These are phyloP conservation scores for Popillia japonica DNA, from an alignment of 1,140 invertebrate species.

Conservation along the genomic window DNA sequence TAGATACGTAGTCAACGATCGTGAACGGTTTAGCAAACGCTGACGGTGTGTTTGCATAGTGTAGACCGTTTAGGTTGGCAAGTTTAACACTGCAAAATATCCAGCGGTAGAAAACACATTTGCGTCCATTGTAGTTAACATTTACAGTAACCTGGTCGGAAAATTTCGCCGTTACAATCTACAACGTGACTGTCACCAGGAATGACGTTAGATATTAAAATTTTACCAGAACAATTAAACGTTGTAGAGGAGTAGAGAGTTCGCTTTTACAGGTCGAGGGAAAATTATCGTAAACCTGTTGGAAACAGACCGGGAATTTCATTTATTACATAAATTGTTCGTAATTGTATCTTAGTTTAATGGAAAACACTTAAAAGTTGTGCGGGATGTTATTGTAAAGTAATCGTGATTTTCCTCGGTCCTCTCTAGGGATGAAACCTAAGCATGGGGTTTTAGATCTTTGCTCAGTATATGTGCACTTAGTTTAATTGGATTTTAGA, in stretches of 20 bases:
- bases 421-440: too few species aligned
- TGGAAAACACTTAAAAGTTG: neutral
- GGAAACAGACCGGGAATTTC: neutral
- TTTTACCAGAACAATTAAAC: neutral
- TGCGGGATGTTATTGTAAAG: too few species aligned
- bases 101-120: neutral
- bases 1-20: neutral
- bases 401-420: too few species aligned
- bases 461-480: too few species aligned
- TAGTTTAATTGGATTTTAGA: too few species aligned
- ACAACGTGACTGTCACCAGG: neutral
- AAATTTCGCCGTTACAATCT: neutral
- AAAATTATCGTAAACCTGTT: neutral
- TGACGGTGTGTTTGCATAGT: neutral
- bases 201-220: neutral
- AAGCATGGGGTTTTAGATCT: too few species aligned
- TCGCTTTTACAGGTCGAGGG: neutral
- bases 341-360: neutral
- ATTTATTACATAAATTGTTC: neutral
- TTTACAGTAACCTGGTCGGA: neutral
- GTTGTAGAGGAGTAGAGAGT: neutral
- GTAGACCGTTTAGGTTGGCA: neutral
- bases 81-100: neutral
- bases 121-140: neutral
- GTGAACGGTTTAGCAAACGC: neutral